Evolutionary conservation across 2,113 vertebrate species (phyloP).

Genomic region (Eurystomus gularis): DNA sequence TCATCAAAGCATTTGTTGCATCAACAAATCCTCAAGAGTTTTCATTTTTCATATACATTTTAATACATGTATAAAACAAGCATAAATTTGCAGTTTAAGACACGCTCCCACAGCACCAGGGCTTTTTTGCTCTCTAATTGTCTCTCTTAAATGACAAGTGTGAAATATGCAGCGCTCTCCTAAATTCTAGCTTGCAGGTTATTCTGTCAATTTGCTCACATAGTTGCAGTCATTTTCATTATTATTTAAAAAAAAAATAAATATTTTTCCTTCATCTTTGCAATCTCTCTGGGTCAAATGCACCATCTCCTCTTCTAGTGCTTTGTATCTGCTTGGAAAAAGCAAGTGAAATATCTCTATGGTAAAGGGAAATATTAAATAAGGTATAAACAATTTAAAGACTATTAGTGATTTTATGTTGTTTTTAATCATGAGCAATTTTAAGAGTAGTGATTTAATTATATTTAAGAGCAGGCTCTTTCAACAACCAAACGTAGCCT

Average conservation of each 20-base stretch:
- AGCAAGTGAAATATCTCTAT: background rate
- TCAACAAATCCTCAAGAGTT: background rate
- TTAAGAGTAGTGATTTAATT: background rate
- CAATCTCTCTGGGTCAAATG: background rate
- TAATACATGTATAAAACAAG: background rate
- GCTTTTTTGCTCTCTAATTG: background rate
- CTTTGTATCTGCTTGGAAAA: background rate
- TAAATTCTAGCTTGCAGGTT: background rate
- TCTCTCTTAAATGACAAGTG: background rate
- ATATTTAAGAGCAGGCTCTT: background rate
- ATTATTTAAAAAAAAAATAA: background rate
- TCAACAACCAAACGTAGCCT: background rate
- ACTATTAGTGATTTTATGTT: background rate
- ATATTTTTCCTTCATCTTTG: background rate
- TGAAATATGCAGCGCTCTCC: background rate
- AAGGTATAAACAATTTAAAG: background rate
- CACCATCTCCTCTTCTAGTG: background rate
- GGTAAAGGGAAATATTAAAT: background rate
- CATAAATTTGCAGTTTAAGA: background rate
- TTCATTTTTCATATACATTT: background rate
- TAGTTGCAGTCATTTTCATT: background rate
- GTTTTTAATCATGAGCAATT: background rate
- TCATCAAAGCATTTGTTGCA: slow-evolving; percentile 19
- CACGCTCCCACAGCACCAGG: background rate
- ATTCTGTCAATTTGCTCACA: background rate